phyloP scores from a whole-genome alignment of 2,113 vertebrate genomes.

The Sebastes schlegelii region DNA sequence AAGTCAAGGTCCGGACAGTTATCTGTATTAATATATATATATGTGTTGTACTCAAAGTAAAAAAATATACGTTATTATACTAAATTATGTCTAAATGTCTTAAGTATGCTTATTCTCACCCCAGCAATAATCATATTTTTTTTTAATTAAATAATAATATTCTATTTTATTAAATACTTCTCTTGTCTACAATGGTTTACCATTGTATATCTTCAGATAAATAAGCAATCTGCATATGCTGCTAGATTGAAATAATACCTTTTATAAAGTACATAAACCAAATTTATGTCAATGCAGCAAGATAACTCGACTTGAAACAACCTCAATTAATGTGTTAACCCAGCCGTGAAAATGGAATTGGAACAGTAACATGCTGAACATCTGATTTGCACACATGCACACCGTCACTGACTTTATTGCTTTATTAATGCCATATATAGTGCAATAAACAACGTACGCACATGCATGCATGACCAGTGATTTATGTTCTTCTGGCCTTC shows the following conservation, averaged over 20 bases:
- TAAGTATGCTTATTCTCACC: neutral
- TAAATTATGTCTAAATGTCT: no score
- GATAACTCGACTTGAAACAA: constrained; percentile 33
- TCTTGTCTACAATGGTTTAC: neutral
- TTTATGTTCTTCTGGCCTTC: constrained; percentile 1
- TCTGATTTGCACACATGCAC: constrained; percentile 58
- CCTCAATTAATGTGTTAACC: constrained; percentile 35
- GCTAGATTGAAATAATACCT: neutral
- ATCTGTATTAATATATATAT: neutral
- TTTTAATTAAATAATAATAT: no score
- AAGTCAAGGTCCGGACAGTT: neutral
- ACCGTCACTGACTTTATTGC: constrained; percentile 57
- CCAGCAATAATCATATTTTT: neutral
- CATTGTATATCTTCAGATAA: neutral
- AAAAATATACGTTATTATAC: no score
- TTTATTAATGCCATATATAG: constrained; percentile 49
- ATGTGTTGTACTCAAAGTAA: neutral
- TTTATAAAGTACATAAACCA: constrained; percentile 22
- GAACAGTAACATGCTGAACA: constrained; percentile 45
- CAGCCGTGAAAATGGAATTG: constrained; percentile 37
- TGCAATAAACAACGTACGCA: constrained; percentile 26
- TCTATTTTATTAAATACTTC: neutral
- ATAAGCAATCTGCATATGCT: neutral
- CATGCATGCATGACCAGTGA: constrained; percentile 15
- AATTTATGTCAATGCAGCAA: constrained; percentile 14